Conservation (phyloP, 2,113 vertebrate genomes). For the Paracyprichromis sp. region DNA sequence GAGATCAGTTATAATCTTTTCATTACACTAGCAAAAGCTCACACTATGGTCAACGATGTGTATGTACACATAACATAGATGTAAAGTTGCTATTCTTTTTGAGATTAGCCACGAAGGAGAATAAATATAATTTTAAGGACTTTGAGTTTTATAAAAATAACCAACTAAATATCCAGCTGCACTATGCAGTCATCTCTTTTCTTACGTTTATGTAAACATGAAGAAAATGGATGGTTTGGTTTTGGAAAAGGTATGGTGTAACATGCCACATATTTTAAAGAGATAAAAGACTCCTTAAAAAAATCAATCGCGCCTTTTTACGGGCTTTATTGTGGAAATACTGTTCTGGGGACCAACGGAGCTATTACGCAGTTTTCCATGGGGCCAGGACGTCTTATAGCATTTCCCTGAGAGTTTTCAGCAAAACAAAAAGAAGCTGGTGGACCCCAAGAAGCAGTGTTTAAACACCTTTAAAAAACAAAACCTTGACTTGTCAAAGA, state of each 20-base stretch:
- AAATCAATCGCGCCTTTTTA: fast-evolving
- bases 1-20: not conserved
- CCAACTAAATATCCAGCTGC: not conserved
- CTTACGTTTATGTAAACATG: not conserved
- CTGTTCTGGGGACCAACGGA: not conserved
- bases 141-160: not conserved
- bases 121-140: not conserved
- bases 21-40: not conserved
- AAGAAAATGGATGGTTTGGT: not conserved
- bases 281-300: not conserved
- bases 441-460: not conserved
- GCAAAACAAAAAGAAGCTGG: not conserved
- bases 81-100: not conserved
- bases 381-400: fast-evolving
- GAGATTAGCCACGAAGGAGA: not conserved
- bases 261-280: not conserved
- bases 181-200: not conserved
- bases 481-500: not conserved
- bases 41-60: not conserved
- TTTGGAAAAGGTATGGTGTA: not conserved
- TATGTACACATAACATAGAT: not conserved
- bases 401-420: not conserved
- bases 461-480: not conserved
- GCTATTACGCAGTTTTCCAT: not conserved
- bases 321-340: not conserved